phyloP scores from a whole-genome alignment of 2,888 invertebrate genomes.

The Cantharis rufa region DNA sequence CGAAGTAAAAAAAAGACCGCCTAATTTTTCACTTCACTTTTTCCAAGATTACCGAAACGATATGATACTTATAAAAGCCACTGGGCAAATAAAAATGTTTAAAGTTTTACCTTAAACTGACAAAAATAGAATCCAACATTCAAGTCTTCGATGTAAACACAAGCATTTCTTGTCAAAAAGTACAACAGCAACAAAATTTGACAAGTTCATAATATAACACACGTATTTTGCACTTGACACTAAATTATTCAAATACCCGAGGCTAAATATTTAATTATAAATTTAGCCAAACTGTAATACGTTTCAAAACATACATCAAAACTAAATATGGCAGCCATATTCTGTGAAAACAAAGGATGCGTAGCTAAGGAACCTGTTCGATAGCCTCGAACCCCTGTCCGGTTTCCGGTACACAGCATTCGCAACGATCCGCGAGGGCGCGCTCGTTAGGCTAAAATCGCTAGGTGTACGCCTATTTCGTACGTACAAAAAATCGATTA shows the following conservation, averaged over 20 bases:
- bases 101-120: conserved; percentile 59
- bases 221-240: conserved; percentile 54
- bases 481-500: neutral
- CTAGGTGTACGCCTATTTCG: neutral
- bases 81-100: neutral
- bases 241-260: conserved; percentile 48
- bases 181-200: conserved; percentile 53
- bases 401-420: conserved; percentile 47
- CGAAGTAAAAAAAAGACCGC: neutral
- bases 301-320: conserved; percentile 79
- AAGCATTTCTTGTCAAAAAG: conserved; percentile 61
- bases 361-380: conserved; percentile 55
- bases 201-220: conserved; percentile 52
- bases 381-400: conserved; percentile 54
- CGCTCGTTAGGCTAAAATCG: conserved; percentile 8
- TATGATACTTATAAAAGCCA: neutral
- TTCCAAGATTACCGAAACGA: neutral
- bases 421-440: conserved; percentile 28
- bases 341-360: conserved; percentile 76
- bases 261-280: conserved; percentile 50
- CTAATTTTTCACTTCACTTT: neutral
- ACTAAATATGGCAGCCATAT: conserved; percentile 86
- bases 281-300: conserved; percentile 53
- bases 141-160: conserved; percentile 78
- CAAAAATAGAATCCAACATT: conserved; percentile 67